These are phyloP conservation scores for Labroides dimidiatus DNA, from an alignment of 2,797 vertebrate genomes.

Conservation along the genomic window DNA sequence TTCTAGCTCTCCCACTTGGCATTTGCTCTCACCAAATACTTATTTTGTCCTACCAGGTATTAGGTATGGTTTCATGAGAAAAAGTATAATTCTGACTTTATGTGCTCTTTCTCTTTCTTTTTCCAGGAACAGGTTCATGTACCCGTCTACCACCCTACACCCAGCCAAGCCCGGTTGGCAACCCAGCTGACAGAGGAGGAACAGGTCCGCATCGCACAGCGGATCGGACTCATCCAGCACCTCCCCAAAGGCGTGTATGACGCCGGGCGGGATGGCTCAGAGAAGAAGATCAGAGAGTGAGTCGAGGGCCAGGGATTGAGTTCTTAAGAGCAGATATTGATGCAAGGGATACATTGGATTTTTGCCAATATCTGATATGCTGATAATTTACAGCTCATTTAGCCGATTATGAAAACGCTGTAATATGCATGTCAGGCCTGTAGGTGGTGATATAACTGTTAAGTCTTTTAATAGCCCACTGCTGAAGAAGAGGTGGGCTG, in stretches of 20 bases:
- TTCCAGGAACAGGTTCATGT: conserved; percentile 85
- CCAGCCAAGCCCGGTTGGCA: conserved; percentile 87
- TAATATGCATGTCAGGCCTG: no score
- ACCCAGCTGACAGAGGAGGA: conserved; percentile 91
- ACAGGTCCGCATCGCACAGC: conserved; percentile 89
- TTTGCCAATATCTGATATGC: no score
- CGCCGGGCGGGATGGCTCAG: conserved; percentile 82
- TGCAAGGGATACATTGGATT: no score
- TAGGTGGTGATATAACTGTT: no score
- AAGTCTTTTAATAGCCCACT: no score
- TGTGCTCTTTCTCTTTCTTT: conserved; percentile 9
- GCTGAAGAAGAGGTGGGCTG: no score
- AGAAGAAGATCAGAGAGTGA: conserved; percentile 91
- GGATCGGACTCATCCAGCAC: conserved; percentile 91
- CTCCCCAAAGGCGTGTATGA: conserved; percentile 88
- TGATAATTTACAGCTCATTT: no score
- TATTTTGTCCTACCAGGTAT: neutral
- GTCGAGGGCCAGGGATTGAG: conserved; percentile 38
- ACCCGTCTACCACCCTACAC: conserved; percentile 89
- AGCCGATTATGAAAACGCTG: no score
- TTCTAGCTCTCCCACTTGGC: neutral
- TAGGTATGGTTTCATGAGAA: neutral
- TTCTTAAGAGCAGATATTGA: no score
- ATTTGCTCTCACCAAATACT: no score
- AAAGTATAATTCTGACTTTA: neutral